Base-by-base conservation (phyloP, 2,888 invertebrate genomes). In the Drosophila colorata region DNA sequence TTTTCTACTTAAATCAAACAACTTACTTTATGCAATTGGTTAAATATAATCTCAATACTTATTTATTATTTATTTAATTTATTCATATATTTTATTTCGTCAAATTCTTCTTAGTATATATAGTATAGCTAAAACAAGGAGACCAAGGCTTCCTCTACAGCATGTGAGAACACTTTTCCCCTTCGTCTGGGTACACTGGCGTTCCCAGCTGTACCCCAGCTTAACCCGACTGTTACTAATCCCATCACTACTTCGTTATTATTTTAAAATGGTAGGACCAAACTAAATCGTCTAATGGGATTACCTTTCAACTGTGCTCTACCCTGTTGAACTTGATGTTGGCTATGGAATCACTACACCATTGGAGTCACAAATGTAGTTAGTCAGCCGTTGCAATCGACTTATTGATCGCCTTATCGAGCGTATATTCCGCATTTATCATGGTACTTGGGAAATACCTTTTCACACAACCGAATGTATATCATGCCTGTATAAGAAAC, bases 331-430 rank as follows among this genome's bases (percentile, higher is more conserved):
- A 16, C 14, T 4, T 9, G 4, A 16, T 4, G 9, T 38, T 14
- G 37, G 2, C n/a, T 3, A 3, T 1, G 14, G 38, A 38, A 9
- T 16, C 16, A 16, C 38, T 38, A 9, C 8, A 13, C 7, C 8
- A 8, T 2, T 14, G 37, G 37, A 37, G 14, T 9, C 38, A 38
- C 37, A 14, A 9, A 38, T 8, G 38, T 9, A 9, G 38, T 18
- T 18, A n/a, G 25, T n/a, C 18, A 2, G 38, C 3, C n/a, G 9
- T 28, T 28, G 38, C 16, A n/a, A n/a, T 33, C 18, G 13, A 33
- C 6, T 33, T 33, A 48, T 48, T 18, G 8, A 5, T 28, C 4
- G 37, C 11, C 56, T 56, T 57, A 56, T 57, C 57, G 13, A 25
- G 33, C 9, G 23, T 25, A 7, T 16, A 33, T 25, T 55, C 9